Conservation (phyloP, 2,797 vertebrate genomes). For the Liasis olivaceus region DNA sequence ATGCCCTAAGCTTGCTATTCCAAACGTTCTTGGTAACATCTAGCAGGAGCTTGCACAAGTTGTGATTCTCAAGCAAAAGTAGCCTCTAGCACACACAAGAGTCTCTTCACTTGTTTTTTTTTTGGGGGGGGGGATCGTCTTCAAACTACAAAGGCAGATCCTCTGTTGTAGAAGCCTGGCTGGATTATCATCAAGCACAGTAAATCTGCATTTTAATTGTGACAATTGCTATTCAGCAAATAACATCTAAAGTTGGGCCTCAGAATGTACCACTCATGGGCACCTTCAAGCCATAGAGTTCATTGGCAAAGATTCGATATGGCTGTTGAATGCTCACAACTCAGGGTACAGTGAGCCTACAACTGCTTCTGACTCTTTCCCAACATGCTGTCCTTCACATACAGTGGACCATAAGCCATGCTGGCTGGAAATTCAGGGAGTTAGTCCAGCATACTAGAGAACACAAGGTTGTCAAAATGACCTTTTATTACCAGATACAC, state of each 20-base stretch:
- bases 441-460: background rate
- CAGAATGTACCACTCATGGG: background rate
- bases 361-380: background rate
- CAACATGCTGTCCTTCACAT: background rate
- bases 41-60: background rate
- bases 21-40: background rate
- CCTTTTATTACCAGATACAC: background rate
- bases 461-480: background rate
- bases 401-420: background rate
- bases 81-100: background rate
- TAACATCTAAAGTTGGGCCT: background rate
- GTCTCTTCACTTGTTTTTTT: background rate
- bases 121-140: background rate
- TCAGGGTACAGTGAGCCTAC: background rate
- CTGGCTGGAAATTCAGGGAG: background rate
- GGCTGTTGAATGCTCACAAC: background rate
- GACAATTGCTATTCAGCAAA: background rate
- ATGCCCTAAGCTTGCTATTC: background rate
- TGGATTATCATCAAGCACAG: background rate
- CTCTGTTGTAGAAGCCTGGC: background rate
- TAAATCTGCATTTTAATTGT: background rate
- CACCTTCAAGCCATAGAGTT: background rate
- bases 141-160: background rate
- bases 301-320: background rate
- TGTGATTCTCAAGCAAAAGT: background rate